Evolutionary conservation across 2,888 invertebrate species (phyloP).

Genomic region (Scaptomyza flava): DNA sequence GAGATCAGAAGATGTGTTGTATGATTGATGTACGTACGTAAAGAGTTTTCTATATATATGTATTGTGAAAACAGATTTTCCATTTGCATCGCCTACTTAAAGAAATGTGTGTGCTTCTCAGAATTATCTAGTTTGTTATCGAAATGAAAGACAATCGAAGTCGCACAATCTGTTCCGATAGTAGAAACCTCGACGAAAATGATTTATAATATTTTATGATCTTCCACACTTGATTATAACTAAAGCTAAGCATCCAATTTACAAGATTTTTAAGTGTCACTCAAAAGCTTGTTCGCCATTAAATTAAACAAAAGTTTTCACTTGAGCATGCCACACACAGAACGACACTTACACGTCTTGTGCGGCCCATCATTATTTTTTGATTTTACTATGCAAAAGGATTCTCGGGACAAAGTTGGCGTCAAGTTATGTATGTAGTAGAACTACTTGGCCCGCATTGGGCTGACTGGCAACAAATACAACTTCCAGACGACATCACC

Average conservation of each 20-base stretch:
- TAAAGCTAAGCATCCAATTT: too few relatives aligned
- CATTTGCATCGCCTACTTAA: too few relatives aligned
- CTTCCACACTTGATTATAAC: too few relatives aligned
- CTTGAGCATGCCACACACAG: slow-evolving; percentile 1
- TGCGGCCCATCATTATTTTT: slow-evolving; percentile 34
- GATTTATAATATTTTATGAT: too few relatives aligned
- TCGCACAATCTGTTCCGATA: too few relatives aligned
- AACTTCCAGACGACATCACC: slow-evolving; percentile 34
- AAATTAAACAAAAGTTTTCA: slow-evolving; percentile 20
- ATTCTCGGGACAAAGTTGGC: slow-evolving; percentile 29
- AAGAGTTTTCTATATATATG: not conserved
- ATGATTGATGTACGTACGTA: slow-evolving; percentile 2
- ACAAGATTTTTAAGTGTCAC: not conserved
- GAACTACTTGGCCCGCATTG: slow-evolving; percentile 23
- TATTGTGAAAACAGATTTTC: too few relatives aligned
- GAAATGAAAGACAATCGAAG: too few relatives aligned
- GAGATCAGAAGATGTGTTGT: slow-evolving; percentile 2
- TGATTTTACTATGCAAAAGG: slow-evolving; percentile 10
- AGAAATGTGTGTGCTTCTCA: too few relatives aligned
- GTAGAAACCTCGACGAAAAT: too few relatives aligned
- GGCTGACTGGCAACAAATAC: slow-evolving; percentile 17
- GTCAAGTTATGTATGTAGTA: slow-evolving; percentile 22
- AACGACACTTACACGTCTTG: not conserved
- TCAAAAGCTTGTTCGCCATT: not conserved
- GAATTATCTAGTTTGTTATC: too few relatives aligned